These are phyloP conservation scores for Sphenodon punctatus DNA, from an alignment of 2,797 vertebrate genomes.

Conservation along the genomic window DNA sequence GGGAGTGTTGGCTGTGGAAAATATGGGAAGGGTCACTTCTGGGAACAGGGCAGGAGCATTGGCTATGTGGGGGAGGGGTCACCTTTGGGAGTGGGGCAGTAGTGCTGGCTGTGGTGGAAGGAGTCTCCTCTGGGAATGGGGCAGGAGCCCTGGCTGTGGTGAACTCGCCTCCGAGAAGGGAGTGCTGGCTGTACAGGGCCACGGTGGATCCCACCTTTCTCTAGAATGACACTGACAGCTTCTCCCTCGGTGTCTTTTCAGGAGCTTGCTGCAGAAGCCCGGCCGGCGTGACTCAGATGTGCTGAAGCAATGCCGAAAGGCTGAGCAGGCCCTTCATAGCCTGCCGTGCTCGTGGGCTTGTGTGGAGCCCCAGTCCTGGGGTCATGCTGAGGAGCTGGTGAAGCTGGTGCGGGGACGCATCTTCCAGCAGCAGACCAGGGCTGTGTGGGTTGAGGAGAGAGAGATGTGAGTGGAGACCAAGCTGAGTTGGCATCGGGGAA, in stretches of 20 bases:
- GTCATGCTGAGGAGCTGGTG: conserved; percentile 67
- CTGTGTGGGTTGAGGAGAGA: conserved; percentile 71
- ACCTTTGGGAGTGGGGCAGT: too few relatives aligned
- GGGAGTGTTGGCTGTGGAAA: neutral
- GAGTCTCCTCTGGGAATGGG: neutral
- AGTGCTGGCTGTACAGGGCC: neutral
- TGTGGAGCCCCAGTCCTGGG: conserved; percentile 67
- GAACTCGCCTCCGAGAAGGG: too few relatives aligned
- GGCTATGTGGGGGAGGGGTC: neutral
- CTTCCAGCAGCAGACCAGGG: conserved; percentile 77
- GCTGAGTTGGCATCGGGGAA: rapidly evolving
- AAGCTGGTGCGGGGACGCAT: conserved; percentile 75
- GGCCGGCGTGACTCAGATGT: conserved; percentile 73
- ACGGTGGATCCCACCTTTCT: too few relatives aligned
- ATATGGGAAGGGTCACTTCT: rapidly evolving
- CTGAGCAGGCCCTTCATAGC: conserved; percentile 59
- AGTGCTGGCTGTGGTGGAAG: too few relatives aligned
- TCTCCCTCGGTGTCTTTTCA: too few relatives aligned
- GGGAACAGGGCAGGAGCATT: neutral
- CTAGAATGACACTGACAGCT: too few relatives aligned
- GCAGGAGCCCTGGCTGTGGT: neutral
- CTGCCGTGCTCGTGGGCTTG: conserved; percentile 73
- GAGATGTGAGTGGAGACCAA: neutral
- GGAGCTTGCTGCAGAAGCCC: conserved; percentile 69
- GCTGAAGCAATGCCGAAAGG: conserved; percentile 66